A percentile compares a stretch with the other conserved stretches of the same genome.
Conservation (phyloP, 1,140 invertebrate genomes). For the Trichomalopsis sarcophagae region DNA sequence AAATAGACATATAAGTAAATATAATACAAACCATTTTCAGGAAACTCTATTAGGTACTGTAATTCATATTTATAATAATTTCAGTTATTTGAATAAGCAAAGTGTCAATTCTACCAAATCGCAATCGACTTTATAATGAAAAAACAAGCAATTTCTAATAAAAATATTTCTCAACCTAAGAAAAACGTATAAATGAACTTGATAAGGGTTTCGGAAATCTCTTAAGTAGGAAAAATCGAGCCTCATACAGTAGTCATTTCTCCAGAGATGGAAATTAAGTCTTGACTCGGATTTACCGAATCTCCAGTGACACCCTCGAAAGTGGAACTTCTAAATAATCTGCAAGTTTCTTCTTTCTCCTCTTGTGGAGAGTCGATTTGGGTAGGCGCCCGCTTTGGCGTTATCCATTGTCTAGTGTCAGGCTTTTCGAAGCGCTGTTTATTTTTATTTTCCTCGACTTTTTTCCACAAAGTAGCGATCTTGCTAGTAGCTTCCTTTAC, state of each 20-base stretch:
- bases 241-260: conserved; percentile 68
- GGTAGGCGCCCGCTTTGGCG: conserved; percentile 58
- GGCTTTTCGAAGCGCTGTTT: conserved; percentile 75
- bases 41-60: background rate
- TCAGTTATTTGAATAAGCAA: background rate
- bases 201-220: conserved; percentile 1
- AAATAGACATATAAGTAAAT: background rate
- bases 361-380: conserved; percentile 57
- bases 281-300: conserved; percentile 35
- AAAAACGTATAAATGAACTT: background rate
- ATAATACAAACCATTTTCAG: background rate
- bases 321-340: conserved; percentile 81
- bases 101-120: background rate
- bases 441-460: conserved; percentile 84
- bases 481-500: conserved; percentile 88
- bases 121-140: background rate
- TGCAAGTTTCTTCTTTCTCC: conserved; percentile 66
- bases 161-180: too few relatives aligned
- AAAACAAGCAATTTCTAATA: background rate
- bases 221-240: conserved; percentile 2
- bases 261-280: conserved; percentile 64
- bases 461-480: conserved; percentile 92
- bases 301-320: conserved; percentile 78
- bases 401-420: conserved; percentile 81
- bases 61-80: background rate